Percentiles rank a stretch among this genome's conserved stretches.
Conservation (phyloP, 2,797 vertebrate species). For the Parauchenoglanis ngamensis region DNA sequence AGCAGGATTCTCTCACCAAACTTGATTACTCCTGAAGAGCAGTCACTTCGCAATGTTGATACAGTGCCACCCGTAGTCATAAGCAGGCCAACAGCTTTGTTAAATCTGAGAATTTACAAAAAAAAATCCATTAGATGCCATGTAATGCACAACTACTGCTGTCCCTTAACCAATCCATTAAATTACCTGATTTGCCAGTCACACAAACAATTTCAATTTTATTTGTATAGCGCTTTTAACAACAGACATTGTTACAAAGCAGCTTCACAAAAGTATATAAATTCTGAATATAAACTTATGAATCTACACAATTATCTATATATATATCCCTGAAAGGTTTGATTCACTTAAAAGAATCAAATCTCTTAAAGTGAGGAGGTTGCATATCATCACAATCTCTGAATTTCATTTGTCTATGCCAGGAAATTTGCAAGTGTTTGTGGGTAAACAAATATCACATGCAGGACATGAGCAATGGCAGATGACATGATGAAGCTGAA, state of each 20-base stretch:
- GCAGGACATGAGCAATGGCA: not conserved
- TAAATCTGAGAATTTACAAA: conserved; percentile 75
- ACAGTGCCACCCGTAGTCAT: conserved; percentile 74
- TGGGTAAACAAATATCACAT: not conserved
- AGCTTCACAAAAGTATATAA: too few relatives aligned
- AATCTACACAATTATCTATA: too few relatives aligned
- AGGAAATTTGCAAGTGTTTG: conserved; percentile 11
- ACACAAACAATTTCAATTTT: not conserved
- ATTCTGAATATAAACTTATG: too few relatives aligned
- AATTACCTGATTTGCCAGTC: not conserved
- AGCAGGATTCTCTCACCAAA: conserved; percentile 81
- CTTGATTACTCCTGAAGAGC: conserved; percentile 77
- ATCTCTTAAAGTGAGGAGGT: not conserved
- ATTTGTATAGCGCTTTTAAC: too few relatives aligned
- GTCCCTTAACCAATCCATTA: not conserved
- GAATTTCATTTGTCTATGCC: not conserved
- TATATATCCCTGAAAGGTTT: not conserved
- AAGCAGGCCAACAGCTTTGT: conserved; percentile 83
- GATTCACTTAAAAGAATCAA: not conserved
- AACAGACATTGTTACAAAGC: too few relatives aligned
- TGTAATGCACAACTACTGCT: not conserved
- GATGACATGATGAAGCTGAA: not conserved
- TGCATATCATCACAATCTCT: not conserved
- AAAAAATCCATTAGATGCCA: not conserved
- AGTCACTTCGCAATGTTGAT: conserved; percentile 82